Evolutionary conservation across 2,888 invertebrate genomes (phyloP).

Genomic region (Biston stratarius): DNA sequence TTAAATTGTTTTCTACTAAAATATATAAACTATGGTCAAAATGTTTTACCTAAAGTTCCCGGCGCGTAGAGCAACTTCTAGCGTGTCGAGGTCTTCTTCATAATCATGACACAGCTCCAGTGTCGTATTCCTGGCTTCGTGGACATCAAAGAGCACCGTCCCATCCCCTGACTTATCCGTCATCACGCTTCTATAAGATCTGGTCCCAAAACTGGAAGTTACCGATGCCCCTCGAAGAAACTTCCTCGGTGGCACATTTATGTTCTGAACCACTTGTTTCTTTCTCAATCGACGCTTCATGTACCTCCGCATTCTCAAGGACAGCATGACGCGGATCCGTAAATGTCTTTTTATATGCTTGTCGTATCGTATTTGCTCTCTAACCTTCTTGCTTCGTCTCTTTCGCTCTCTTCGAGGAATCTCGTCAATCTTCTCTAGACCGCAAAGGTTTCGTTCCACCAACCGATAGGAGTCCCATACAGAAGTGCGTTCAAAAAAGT

Average conservation of each 20-base stretch:
- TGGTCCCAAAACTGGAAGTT: constrained; percentile 76
- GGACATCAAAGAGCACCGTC: constrained; percentile 77
- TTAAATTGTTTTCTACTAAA: neutral
- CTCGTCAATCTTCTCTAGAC: constrained; percentile 76
- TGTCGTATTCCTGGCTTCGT: constrained; percentile 80
- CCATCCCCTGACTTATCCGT: constrained; percentile 76
- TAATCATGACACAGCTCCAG: constrained; percentile 81
- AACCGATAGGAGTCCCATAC: constrained; percentile 57
- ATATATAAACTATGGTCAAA: constrained; percentile 23
- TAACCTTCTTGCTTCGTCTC: constrained; percentile 69
- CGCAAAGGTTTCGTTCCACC: constrained; percentile 60
- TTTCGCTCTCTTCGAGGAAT: constrained; percentile 68
- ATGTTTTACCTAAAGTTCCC: constrained; percentile 81
- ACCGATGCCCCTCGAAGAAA: constrained; percentile 70
- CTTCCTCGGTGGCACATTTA: constrained; percentile 70
- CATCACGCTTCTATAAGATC: constrained; percentile 77
- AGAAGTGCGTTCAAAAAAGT: constrained; percentile 70
- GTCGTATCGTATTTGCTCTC: constrained; percentile 83
- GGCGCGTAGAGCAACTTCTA: constrained; percentile 81
- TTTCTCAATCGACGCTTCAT: constrained; percentile 74
- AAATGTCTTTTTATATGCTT: constrained; percentile 88
- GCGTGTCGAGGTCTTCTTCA: constrained; percentile 79
- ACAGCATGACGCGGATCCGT: constrained; percentile 89
- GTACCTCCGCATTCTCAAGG: constrained; percentile 87
- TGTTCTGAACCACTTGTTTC: constrained; percentile 56